phyloP scores from a whole-genome alignment of 2,888 invertebrate species.

The Heliconius sara region DNA sequence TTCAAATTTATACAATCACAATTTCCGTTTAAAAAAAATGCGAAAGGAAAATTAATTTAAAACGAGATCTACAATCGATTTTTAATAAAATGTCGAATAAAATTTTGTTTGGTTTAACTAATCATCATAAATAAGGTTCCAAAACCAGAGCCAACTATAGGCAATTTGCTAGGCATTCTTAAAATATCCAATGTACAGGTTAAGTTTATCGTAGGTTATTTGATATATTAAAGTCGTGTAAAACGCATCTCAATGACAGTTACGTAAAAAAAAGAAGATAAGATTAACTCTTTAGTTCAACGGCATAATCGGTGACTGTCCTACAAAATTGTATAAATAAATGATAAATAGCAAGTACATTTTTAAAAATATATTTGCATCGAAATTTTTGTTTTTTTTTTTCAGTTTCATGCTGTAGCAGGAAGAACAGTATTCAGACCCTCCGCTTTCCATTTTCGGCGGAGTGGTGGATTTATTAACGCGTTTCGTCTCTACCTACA shows the following conservation, averaged over 20 bases:
- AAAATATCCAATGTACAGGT: slow-evolving; percentile 44
- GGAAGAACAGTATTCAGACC: too few species aligned
- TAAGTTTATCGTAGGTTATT: slow-evolving; percentile 51
- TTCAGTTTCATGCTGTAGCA: too few species aligned
- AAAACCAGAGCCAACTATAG: background rate
- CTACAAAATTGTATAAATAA: slow-evolving; percentile 7
- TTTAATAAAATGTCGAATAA: background rate
- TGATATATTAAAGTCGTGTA: slow-evolving; percentile 35
- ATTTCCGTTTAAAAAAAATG: slow-evolving; percentile 6
- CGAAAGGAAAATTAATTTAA: background rate
- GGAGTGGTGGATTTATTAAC: too few species aligned
- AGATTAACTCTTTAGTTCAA: slow-evolving; percentile 25
- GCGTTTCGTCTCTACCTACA: too few species aligned
- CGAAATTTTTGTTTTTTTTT: too few species aligned
- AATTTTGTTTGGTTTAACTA: too few species aligned
- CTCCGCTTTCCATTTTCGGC: too few species aligned
- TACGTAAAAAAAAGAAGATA: slow-evolving; percentile 33
- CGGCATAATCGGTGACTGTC: slow-evolving; percentile 1
- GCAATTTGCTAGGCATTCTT: background rate
- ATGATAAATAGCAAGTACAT: background rate
- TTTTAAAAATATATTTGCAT: background rate
- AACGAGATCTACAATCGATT: background rate
- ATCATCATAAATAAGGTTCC: too few species aligned
- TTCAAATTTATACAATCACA: slow-evolving; percentile 21
- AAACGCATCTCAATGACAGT: slow-evolving; percentile 45